Evolutionary conservation across 2,888 invertebrate genomes (phyloP).

Genomic region (Bombyx huttoni): DNA sequence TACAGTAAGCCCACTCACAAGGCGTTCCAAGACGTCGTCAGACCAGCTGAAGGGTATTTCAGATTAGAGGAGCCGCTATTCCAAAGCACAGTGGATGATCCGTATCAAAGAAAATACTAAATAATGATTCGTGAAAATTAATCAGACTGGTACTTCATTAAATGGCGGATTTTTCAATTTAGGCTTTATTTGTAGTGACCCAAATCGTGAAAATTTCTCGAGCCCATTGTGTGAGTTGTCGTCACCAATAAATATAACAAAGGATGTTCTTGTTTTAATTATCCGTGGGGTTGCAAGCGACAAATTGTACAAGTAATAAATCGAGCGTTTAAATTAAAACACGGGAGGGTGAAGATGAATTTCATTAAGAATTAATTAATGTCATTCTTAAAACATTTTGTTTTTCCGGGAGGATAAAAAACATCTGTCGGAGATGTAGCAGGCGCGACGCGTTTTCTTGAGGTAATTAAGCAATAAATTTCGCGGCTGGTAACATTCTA

Average conservation of each 20-base stretch:
- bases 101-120: conserved; percentile 60
- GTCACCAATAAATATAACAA: conserved; percentile 58
- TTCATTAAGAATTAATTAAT: conserved; percentile 74
- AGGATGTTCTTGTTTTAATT: conserved; percentile 49
- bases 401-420: conserved; percentile 69
- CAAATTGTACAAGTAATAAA: conserved; percentile 70
- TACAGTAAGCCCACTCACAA: conserved; percentile 51
- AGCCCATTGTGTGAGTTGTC: conserved; percentile 39
- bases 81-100: conserved; percentile 52
- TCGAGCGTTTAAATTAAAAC: conserved; percentile 67
- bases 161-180: conserved; percentile 9
- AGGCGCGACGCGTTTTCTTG: conserved; percentile 62
- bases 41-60: conserved; percentile 49
- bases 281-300: conserved; percentile 43
- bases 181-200: conserved; percentile 29
- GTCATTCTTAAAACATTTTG: conserved; percentile 71
- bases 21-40: conserved; percentile 39
- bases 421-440: conserved; percentile 47
- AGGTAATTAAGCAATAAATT: conserved; percentile 75
- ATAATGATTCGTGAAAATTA: background rate
- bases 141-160: background rate
- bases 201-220: conserved; percentile 23
- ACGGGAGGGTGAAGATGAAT: conserved; percentile 70
- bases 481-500: conserved; percentile 62
- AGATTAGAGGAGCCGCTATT: conserved; percentile 58